Conservation (phyloP, 2,888 invertebrate genomes). For the Sminthurides aquaticus region DNA sequence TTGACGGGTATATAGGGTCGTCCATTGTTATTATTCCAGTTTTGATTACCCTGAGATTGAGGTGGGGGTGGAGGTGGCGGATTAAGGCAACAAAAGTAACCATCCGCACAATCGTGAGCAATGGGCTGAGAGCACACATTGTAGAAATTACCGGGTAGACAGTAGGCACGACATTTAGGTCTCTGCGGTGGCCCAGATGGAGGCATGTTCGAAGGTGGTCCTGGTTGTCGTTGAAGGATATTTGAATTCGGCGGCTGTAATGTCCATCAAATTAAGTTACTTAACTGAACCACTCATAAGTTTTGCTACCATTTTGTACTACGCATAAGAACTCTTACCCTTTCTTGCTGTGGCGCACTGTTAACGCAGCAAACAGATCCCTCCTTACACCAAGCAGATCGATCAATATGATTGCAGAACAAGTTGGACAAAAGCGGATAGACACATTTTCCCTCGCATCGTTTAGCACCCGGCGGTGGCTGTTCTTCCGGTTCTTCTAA, state of each 20-base stretch:
- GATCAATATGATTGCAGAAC: slow-evolving; percentile 77
- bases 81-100: slow-evolving; percentile 33
- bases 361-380: slow-evolving; percentile 18
- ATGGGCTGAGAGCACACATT: slow-evolving; percentile 28
- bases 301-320: no score
- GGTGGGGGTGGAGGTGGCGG: slow-evolving; percentile 50
- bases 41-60: neutral
- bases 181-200: slow-evolving; percentile 10
- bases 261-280: no score
- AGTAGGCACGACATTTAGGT: slow-evolving; percentile 64
- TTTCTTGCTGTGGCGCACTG: slow-evolving; percentile 6
- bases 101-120: slow-evolving; percentile 26
- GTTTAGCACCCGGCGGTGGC: slow-evolving; percentile 10
- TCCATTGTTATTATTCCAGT: neutral
- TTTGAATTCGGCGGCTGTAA: neutral
- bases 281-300: no score
- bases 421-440: slow-evolving; percentile 66
- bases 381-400: slow-evolving; percentile 59
- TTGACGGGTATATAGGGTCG: neutral
- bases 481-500: slow-evolving; percentile 13
- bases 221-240: neutral
- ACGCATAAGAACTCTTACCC: slow-evolving; percentile 3
- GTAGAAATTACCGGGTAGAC: slow-evolving; percentile 49
- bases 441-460: slow-evolving; percentile 75
- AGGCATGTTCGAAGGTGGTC: no score